Evolutionary conservation across 1,140 invertebrate genomes (phyloP), one percentile per base, ranked within the genome.

Genomic region (Battus philenor): DNA sequence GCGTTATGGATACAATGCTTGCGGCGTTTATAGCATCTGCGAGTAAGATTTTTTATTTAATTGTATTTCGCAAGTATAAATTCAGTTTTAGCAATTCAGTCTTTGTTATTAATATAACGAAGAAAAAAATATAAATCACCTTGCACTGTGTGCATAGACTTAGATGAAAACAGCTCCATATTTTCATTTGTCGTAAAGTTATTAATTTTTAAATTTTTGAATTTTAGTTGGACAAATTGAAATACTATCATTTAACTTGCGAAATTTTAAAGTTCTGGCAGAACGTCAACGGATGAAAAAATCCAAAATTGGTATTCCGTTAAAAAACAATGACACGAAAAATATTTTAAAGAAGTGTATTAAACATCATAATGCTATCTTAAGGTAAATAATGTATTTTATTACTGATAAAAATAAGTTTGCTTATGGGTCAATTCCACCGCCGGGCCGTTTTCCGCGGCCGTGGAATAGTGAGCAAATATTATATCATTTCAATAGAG

Each of bases 161-260:
- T n/a, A n/a, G n/a, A n/a, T n/a, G n/a, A n/a, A n/a, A n/a, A n/a
- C n/a, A n/a, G n/a, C n/a, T n/a, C n/a, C n/a, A n/a, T n/a, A n/a
- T n/a, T n/a, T n/a, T n/a, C n/a, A n/a, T n/a, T n/a, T n/a, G n/a
- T n/a, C n/a, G n/a, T n/a, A n/a, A n/a, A n/a, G n/a, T n/a, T n/a
- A n/a, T n/a, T n/a, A 26, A 26, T 26, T 7, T 26, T 32, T 17
- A 6, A 41, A 50, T 43, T 47, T 48, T 32, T 57, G 38, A 43
- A 38, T 63, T 76, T 26, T 62, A 86, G 84, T 86, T 45, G 83
- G 78, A 16, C 81, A 86, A 71, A 76, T 86, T 59, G 76, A 86
- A 47, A 83, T 86, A 44, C 55, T 86, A 47, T 53, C 72, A 5
- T 85, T 72, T 49, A 85, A 84, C 59, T 47, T 86, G 7, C 65